Evolutionary conservation across 2,113 vertebrate species (phyloP), one percentile per base, ranked within the genome.

Genomic region (Amazona guildingii): DNA sequence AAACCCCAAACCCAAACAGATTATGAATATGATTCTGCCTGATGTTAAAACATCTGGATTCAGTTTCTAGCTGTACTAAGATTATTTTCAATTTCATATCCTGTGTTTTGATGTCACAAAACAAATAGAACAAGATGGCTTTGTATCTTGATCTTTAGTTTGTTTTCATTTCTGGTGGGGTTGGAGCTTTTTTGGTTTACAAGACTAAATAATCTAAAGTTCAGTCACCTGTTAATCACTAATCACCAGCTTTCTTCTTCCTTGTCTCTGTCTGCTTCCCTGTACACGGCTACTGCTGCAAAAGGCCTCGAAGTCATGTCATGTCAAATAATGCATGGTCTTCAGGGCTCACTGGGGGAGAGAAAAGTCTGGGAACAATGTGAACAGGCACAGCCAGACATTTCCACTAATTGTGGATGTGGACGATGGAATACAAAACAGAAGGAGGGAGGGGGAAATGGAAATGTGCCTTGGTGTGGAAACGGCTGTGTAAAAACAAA

Each of bases 361-460:
- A 95, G 77, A 95, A 82, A 95, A 75, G 48, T 81, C 93, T 95
- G 93, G 83, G 92, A 97, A 95, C 96, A 95, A 95, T 81, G 87
- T 90, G 91, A 96, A 59, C 80, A 92, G 73, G 91, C 96, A 93
- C 88, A 94, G 96, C 92, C 88, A 95, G 97, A 55, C 95, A 96
- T 85, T 97, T 97, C 96, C 97, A 96, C 94, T 97, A 97, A 97
- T 97, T 97, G 96, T 96, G 93, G 92, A 9, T 94, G 89, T 83
- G 94, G 94, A 96, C 2, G 69, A 79, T 82, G 81, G 87, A 96
- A 89, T 68, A 96, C 88, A 94, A 95, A 97, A 96, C 74, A 78
- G 84, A 94, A 97, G 85, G 75, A 93, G 67, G 83, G 84, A 94
- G 92, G 78, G 73, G 86, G 78, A 87, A 88, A 94, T 93, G 85